Evolutionary conservation across 1,140 invertebrate species (phyloP).

Genomic region (Matsumurasca onukii): DNA sequence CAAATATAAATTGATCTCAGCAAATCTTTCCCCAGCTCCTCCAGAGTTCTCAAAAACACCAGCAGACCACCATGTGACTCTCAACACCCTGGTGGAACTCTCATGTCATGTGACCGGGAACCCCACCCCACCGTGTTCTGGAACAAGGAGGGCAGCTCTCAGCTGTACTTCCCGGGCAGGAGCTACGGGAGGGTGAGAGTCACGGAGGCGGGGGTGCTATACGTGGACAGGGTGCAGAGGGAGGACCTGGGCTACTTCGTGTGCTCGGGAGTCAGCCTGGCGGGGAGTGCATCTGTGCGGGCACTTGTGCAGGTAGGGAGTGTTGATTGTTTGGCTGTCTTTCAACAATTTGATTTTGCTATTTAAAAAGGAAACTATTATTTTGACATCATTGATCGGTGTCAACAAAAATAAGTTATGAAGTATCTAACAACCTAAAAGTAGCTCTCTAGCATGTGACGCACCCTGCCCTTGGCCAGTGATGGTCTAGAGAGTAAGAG

Average conservation of each 20-base stretch:
- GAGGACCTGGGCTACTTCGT: conserved; percentile 83
- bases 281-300: conserved; percentile 76
- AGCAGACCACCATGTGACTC: conserved; percentile 68
- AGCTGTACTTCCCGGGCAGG: conserved; percentile 80
- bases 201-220: conserved; percentile 68
- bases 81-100: conserved; percentile 73
- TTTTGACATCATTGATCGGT: no score
- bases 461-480: no score
- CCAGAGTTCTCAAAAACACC: conserved; percentile 76
- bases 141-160: conserved; percentile 77
- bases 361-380: no score
- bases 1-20: not conserved
- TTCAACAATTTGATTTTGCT: no score
- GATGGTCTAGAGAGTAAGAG: no score
- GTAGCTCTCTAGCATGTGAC: no score
- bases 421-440: no score
- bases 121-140: conserved; percentile 84
- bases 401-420: no score
- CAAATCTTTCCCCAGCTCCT: no score
- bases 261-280: conserved; percentile 81
- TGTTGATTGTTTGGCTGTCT: no score
- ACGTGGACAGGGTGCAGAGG: conserved; percentile 69
- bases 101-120: conserved; percentile 81
- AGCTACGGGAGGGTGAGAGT: conserved; percentile 73
- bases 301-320: conserved; percentile 67